phyloP scores from a whole-genome alignment of 2,888 invertebrate genomes.

The Artemia sinica region DNA sequence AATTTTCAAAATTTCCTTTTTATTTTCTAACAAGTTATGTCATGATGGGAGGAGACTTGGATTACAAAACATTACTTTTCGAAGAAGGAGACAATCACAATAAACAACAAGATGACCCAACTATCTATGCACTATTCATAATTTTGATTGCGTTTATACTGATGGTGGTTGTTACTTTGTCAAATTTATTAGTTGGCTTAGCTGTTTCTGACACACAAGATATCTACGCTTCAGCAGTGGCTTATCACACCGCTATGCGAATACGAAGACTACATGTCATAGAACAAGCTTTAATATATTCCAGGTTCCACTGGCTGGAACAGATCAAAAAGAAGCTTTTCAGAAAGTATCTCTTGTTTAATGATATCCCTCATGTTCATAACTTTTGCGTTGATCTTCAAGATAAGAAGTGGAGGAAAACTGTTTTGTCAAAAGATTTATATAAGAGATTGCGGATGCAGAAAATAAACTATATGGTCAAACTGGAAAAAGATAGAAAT shows the following conservation, averaged over 20 bases:
- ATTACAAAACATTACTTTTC: slow-evolving; percentile 53
- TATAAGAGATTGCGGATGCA: neutral
- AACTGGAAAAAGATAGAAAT: neutral
- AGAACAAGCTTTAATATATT: neutral
- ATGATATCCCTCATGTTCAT: too few relatives aligned
- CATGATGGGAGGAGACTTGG: slow-evolving; percentile 75
- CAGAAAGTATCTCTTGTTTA: neutral
- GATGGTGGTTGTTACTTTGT: slow-evolving; percentile 65
- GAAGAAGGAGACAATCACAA: slow-evolving; percentile 32
- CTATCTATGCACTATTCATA: slow-evolving; percentile 35
- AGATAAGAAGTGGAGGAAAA: neutral
- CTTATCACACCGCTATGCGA: neutral
- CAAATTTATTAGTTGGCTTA: slow-evolving; percentile 69
- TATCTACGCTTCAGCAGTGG: slow-evolving; percentile 56
- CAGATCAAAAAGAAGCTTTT: neutral
- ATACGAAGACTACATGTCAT: slow-evolving; percentile 9
- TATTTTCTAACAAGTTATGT: slow-evolving; percentile 33
- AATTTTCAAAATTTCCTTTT: slow-evolving; percentile 40
- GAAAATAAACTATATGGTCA: neutral
- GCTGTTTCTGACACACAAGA: slow-evolving; percentile 76
- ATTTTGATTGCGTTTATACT: slow-evolving; percentile 61
- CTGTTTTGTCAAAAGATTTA: neutral
- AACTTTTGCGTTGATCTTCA: neutral
- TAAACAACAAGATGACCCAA: neutral
- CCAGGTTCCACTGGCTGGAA: neutral